Conservation (phyloP, 2,888 invertebrate species). For the Drosophila buzzatii region DNA sequence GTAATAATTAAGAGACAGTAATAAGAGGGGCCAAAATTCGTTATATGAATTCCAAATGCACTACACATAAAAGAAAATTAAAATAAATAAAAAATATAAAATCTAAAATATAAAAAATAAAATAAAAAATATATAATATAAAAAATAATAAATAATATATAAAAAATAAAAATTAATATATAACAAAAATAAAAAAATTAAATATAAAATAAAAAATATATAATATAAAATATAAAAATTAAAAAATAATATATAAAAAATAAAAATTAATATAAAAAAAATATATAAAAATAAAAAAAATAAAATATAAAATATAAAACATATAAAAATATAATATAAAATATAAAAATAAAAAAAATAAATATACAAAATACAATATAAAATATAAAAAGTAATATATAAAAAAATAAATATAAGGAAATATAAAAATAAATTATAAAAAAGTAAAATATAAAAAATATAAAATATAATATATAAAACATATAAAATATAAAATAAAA, state of each 20-base stretch:
- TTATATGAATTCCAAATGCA: background rate
- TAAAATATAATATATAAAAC: constrained; percentile 1
- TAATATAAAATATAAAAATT: constrained; percentile 2
- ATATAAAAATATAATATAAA: constrained; percentile 1
- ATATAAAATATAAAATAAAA: background rate
- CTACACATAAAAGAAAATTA: background rate
- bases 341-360: background rate
- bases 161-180: background rate
- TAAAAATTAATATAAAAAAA: background rate
- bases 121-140: constrained; percentile 1
- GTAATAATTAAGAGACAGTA: constrained; percentile 13
- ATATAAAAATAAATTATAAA: constrained; percentile 2
- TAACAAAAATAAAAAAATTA: background rate
- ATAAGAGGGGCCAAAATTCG: background rate
- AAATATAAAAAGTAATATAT: background rate
- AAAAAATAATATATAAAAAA: background rate
- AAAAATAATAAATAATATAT: background rate
- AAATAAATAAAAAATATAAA: constrained; percentile 2
- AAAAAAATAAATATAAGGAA: constrained; percentile 2
- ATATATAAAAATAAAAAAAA: background rate
- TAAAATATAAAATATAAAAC: background rate
- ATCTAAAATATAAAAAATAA: constrained; percentile 1
- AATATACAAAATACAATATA: background rate
- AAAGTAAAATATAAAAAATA: constrained; percentile 1
- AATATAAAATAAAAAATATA: background rate